Conservation (phyloP, 2,888 invertebrate genomes). For the Opisthograptis luteolata region DNA sequence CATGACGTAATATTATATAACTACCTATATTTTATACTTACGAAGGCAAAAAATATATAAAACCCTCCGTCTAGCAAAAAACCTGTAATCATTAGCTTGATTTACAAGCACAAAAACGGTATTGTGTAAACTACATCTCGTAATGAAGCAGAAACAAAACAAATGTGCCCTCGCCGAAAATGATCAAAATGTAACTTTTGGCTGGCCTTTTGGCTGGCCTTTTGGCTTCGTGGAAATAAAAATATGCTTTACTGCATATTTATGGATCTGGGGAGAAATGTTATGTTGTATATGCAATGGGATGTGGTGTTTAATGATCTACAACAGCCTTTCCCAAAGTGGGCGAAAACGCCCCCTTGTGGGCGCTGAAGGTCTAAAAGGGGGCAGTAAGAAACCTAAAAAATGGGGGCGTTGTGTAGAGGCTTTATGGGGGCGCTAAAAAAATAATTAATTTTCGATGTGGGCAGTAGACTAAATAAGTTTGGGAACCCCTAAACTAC, state of each 20-base stretch:
- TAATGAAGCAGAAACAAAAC: constrained; percentile 19
- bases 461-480: too few species aligned
- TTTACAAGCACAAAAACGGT: constrained; percentile 22
- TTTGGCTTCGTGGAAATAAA: constrained; percentile 5
- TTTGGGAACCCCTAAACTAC: too few species aligned
- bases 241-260: constrained; percentile 1
- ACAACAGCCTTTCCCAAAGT: too few species aligned
- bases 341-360: too few species aligned
- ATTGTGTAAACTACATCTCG: constrained; percentile 24
- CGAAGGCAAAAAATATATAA: constrained; percentile 1
- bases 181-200: constrained; percentile 18
- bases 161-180: constrained; percentile 10
- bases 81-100: constrained; percentile 25
- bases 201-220: constrained; percentile 6
- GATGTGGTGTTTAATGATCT: neutral
- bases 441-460: too few species aligned
- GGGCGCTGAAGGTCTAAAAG: too few species aligned
- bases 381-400: too few species aligned
- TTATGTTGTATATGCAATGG: neutral
- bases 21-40: constrained; percentile 16
- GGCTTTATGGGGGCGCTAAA: too few species aligned
- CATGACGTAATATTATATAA: too few species aligned
- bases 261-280: neutral
- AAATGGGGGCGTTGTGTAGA: too few species aligned
- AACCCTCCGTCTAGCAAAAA: constrained; percentile 8